phyloP scores from a whole-genome alignment of 2,113 vertebrate genomes.

The Lycaon pictus region DNA sequence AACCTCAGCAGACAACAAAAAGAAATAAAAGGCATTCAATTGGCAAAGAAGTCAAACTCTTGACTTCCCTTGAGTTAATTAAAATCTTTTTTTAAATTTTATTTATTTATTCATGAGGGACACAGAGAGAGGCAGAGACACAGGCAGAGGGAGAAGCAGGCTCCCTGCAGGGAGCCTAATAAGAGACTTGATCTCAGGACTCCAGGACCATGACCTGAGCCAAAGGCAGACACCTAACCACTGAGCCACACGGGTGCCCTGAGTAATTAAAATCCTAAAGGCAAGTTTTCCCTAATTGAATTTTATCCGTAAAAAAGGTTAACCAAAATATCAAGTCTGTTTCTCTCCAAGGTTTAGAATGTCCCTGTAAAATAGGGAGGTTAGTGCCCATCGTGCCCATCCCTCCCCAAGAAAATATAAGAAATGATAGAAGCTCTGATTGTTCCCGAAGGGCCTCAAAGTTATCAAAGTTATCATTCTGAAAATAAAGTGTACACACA shows the following conservation, averaged over 20 bases:
- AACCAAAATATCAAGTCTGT: background rate
- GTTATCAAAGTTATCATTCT: constrained; percentile 29
- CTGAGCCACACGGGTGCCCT: background rate
- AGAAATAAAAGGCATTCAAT: too few species aligned
- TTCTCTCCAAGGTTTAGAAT: background rate
- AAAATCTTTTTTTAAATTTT: too few species aligned
- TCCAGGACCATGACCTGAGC: too few species aligned
- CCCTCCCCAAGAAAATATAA: constrained; percentile 20
- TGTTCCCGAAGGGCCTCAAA: background rate
- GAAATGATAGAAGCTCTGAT: background rate
- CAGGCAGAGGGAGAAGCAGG: too few species aligned
- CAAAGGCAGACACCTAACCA: too few species aligned
- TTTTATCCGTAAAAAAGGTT: background rate
- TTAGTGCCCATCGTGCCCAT: background rate
- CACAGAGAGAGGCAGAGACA: too few species aligned
- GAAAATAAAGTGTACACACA: background rate
- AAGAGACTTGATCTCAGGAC: too few species aligned
- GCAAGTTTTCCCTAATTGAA: background rate
- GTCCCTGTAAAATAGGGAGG: background rate
- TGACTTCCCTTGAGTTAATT: too few species aligned
- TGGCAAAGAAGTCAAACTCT: too few species aligned
- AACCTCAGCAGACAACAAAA: too few species aligned
- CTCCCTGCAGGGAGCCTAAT: too few species aligned
- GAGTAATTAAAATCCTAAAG: constrained; percentile 15
- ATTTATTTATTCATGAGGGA: too few species aligned